Evolutionary conservation across 2,113 vertebrate species (phyloP), one percentile per base, ranked within the genome.

Genomic region (Orycteropus afer): DNA sequence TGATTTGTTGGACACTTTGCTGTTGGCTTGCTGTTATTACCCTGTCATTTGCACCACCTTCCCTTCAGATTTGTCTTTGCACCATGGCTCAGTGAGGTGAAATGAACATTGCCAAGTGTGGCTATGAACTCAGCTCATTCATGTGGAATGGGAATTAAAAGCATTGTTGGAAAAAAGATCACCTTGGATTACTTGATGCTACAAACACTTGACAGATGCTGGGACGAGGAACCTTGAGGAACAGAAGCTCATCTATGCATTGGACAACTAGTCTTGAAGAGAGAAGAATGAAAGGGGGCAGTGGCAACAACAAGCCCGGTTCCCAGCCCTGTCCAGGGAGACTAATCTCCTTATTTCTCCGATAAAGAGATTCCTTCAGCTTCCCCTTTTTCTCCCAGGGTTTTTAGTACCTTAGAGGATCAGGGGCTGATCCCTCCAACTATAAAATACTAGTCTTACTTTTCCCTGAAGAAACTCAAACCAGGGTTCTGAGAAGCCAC

Each of bases 31-130:
- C 93, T 76, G 45, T 95, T 51, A 95, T 96, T 93, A 71, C 76
- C 69, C 57, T 97, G 96, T 96, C 90, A 96, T 95, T 89, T 96
- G 94, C 74, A 55, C 97, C 93, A 79, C 89, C 86, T 94, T 69
- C 86, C 83, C 96, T 95, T 97, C 93, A 95, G 77, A 93, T 53
- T 77, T 97, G 86, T 0, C 12, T 96, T 97, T 65, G 82, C 32
- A 14, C 5, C 29, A 0, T 76, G 90, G 81, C 71, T 91, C 83
- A n/a, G 13, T 80, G 77, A 51, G 88, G 96, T 95, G 79, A 86
- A 79, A 82, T 95, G 91, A 98, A 92, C 94, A 79, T 87, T 59
- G 79, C 77, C 53, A 45, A 79, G 96, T 92, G 78, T 96, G 86
- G 94, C 92, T 88, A 27, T 97, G 83, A 85, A 80, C 34, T 92